Base-by-base conservation (phyloP, 2,888 invertebrate genomes). In the Halictus ligatus region DNA sequence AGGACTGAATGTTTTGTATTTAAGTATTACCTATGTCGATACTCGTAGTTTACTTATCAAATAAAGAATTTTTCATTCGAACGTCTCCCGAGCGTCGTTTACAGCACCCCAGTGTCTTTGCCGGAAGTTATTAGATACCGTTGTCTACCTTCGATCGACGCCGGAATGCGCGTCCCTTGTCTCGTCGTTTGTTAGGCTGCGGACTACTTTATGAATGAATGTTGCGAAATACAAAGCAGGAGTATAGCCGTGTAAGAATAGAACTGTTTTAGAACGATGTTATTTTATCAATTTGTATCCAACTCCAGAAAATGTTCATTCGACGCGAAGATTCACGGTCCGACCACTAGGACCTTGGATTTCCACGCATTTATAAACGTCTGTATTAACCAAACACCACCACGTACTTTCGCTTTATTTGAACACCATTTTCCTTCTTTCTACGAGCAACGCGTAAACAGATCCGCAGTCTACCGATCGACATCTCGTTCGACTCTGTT, bases 1-100 rank as follows among this genome's bases (percentile, higher is more conserved):
- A 92, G 91, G 91, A 93, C 90, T 92, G 92, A 92, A 90, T 93
- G 91, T 94, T 94, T 94, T 94, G 86, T 94, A 92, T 92, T 67
- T 84, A 85, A 85, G 79, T 76, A 92, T 91, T 91, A 92, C 92
- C 92, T 93, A 92, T 93, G 92, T 92, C 92, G 89, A 93, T 85
- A 83, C 48, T 83, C 88, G 88, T 94, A 92, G 84, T 94, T 92
- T 94, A 93, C 92, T 92, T 92, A 92, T 91, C 91, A 93, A 94
- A 94, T 94, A 94, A 94, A 94, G 92, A 54, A n/a, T 94, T 94
- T 94, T 94, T 92, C 91, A 94, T 92, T 91, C 85, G 75, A 87
- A 85, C 60, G 29, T 46, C 48, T 48, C 13, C 6, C 21, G 10
- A 29, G 35, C 35, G 21, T 74, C 54, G 21, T 54, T 74, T 25